Percentiles rank a stretch among this genome's conserved stretches.
Evolutionary conservation across 2,113 vertebrate genomes (phyloP).

Genomic region (Silurus asotus): DNA sequence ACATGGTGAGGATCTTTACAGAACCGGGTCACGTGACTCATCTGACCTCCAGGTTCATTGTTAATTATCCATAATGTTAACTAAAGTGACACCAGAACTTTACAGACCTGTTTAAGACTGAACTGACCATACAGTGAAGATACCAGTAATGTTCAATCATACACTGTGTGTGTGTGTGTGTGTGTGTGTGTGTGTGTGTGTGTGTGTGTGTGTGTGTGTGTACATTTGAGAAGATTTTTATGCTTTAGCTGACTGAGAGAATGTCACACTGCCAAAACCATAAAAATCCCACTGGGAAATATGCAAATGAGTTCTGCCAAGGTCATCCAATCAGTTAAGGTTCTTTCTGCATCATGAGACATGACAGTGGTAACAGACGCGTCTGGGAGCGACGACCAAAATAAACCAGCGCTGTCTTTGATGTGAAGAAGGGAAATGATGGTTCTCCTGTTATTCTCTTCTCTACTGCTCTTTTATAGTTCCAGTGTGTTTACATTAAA

Average conservation of each 20-base stretch:
- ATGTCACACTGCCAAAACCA: constrained; percentile 39
- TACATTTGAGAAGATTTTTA: constrained; percentile 22
- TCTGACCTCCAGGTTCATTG: not conserved
- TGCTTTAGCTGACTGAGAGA: constrained; percentile 44
- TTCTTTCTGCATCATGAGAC: constrained; percentile 58
- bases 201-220: constrained; percentile 20
- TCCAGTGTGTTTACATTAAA: not conserved
- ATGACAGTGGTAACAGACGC: constrained; percentile 62
- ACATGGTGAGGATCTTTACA: not conserved
- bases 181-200: constrained; percentile 18
- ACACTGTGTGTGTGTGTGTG: constrained; percentile 8
- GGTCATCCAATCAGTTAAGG: constrained; percentile 61
- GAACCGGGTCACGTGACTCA: not conserved
- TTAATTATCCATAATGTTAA: not conserved
- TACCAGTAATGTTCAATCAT: too few relatives aligned
- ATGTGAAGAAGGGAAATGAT: constrained; percentile 50
- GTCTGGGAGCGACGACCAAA: constrained; percentile 54
- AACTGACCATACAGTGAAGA: too few relatives aligned
- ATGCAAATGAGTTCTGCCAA: constrained; percentile 68
- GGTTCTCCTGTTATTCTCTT: constrained; percentile 31
- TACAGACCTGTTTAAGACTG: not conserved
- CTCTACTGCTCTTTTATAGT: not conserved
- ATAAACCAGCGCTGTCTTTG: constrained; percentile 26
- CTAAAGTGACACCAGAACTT: not conserved
- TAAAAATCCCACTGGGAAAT: constrained; percentile 57